Evolutionary conservation across 2,888 invertebrate species (phyloP).

Genomic region (Escarpia spicata): DNA sequence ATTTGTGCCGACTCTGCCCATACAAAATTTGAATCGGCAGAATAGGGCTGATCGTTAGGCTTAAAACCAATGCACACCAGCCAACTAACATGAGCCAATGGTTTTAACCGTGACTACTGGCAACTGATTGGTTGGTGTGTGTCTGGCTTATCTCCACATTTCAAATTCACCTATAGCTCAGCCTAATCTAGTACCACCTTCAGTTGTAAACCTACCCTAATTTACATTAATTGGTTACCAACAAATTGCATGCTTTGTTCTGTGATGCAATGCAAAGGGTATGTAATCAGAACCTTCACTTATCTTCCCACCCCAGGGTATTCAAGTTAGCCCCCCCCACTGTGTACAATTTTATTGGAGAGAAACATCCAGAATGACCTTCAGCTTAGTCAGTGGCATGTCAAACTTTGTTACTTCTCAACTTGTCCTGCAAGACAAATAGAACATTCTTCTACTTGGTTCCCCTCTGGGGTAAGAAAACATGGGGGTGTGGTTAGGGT

Average conservation of each 20-base stretch:
- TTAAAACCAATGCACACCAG: too few relatives aligned
- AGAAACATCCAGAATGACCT: not conserved
- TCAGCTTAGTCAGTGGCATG: not conserved
- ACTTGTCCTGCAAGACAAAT: not conserved
- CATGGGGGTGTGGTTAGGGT: not conserved
- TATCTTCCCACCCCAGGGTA: slow-evolving; percentile 6
- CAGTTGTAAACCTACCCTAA: not conserved
- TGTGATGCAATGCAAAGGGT: not conserved
- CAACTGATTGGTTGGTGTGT: too few relatives aligned
- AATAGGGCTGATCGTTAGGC: too few relatives aligned
- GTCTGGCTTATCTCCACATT: too few relatives aligned
- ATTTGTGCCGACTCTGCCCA: too few relatives aligned
- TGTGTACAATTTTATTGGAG: not conserved
- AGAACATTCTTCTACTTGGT: not conserved
- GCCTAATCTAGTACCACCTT: too few relatives aligned
- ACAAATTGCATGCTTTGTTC: not conserved
- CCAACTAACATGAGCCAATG: too few relatives aligned
- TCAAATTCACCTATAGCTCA: too few relatives aligned
- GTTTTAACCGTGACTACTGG: too few relatives aligned
- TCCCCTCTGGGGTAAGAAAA: not conserved
- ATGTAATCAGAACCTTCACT: not conserved
- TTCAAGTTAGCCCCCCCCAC: not conserved
- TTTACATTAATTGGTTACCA: not conserved
- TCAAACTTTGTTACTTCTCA: not conserved
- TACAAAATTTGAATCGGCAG: too few relatives aligned